Percentiles rank a stretch among this genome's conserved stretches.
These are phyloP conservation scores for Anguilla japonica DNA, from an alignment of 2,113 vertebrate species.

Conservation along the genomic window DNA sequence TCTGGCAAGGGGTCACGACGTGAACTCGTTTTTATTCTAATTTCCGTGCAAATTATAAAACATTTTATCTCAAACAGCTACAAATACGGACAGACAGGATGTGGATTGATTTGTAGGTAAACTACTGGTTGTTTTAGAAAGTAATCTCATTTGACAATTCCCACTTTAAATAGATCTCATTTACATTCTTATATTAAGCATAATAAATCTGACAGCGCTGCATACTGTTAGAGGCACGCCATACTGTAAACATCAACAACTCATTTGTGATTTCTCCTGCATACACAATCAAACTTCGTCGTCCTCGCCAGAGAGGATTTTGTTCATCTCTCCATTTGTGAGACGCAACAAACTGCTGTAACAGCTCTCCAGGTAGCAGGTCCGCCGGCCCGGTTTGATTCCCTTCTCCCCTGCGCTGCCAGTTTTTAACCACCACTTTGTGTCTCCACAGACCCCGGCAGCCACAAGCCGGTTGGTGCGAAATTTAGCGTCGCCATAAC, in stretches of 20 bases:
- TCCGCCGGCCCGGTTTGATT: constrained; percentile 89
- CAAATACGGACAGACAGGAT: too few relatives aligned
- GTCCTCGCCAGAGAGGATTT: constrained; percentile 41
- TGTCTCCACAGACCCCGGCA: constrained; percentile 90
- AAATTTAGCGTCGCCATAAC: constrained; percentile 90
- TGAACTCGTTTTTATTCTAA: background rate
- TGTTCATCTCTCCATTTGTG: constrained; percentile 86
- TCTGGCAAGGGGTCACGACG: background rate
- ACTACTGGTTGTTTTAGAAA: too few relatives aligned
- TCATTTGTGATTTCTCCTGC: background rate
- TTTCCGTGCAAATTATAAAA: background rate
- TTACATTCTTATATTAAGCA: background rate
- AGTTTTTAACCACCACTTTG: constrained; percentile 93
- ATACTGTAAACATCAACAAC: background rate
- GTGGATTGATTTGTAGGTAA: too few relatives aligned
- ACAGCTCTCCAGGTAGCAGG: constrained; percentile 84
- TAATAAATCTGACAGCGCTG: background rate
- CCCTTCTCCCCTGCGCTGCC: constrained; percentile 69
- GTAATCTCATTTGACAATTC: background rate
- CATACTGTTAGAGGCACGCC: background rate
- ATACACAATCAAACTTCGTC: constrained; percentile 17
- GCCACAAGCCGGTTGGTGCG: constrained; percentile 86
- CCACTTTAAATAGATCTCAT: background rate
- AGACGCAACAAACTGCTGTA: constrained; percentile 84
- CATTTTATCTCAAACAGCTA: too few relatives aligned